Evolutionary conservation across 2,113 vertebrate genomes (phyloP).

Genomic region (Amphiprion percula): DNA sequence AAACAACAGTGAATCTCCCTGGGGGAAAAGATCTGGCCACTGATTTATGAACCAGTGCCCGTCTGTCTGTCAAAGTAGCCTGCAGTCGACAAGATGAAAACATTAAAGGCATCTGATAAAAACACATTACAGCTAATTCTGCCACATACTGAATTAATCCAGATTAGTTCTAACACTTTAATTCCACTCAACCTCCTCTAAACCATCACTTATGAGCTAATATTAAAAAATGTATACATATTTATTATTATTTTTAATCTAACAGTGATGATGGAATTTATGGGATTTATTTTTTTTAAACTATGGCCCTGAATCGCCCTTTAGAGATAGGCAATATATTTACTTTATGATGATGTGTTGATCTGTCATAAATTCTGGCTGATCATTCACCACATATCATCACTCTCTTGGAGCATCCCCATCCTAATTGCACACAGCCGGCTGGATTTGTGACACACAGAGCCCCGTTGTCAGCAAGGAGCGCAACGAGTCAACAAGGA

Average conservation of each 20-base stretch:
- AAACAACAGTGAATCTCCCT: conserved; percentile 83
- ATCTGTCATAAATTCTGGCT: background rate
- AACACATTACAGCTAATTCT: background rate
- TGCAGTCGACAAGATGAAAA: conserved; percentile 29
- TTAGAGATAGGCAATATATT: background rate
- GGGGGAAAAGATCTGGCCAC: conserved; percentile 71
- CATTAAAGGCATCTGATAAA: conserved; percentile 20
- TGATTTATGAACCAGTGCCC: conserved; percentile 77
- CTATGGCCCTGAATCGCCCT: background rate
- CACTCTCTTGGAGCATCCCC: conserved; percentile 33
- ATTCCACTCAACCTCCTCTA: background rate
- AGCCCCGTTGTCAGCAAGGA: conserved; percentile 71
- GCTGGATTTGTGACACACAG: conserved; percentile 65
- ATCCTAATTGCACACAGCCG: conserved; percentile 69
- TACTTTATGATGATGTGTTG: background rate
- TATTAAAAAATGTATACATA: background rate
- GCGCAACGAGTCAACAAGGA: conserved; percentile 70
- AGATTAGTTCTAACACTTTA: background rate
- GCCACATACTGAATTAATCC: background rate
- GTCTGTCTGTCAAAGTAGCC: conserved; percentile 60
- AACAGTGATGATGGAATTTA: background rate
- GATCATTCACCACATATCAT: background rate
- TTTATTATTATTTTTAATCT: too few relatives aligned
- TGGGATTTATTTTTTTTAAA: background rate
- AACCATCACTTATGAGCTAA: background rate